Evolutionary conservation across 2,113 vertebrate species (phyloP).

Genomic region (Stictonetta naevosa): DNA sequence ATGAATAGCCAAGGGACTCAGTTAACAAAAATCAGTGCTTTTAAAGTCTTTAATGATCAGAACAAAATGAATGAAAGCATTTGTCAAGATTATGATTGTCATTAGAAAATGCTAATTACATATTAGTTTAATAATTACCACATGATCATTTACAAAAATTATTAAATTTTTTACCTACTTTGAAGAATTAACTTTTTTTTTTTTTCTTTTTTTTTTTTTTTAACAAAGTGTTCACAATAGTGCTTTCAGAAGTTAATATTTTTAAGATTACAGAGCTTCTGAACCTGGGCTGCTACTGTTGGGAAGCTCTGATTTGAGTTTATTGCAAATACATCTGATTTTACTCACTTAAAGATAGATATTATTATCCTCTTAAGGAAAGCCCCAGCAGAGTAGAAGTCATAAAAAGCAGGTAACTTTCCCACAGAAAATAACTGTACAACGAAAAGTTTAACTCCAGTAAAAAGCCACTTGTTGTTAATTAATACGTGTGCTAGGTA

Average conservation of each 20-base stretch:
- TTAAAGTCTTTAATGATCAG: conserved; percentile 62
- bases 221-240: neutral
- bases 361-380: neutral
- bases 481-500: neutral
- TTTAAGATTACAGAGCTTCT: neutral
- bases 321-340: conserved; percentile 2
- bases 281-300: neutral
- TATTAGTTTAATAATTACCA: conserved; percentile 68
- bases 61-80: conserved; percentile 66
- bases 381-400: neutral
- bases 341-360: neutral
- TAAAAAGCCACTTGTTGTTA: neutral
- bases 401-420: neutral
- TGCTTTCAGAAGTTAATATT: neutral
- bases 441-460: neutral
- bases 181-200: neutral
- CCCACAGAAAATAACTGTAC: neutral
- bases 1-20: conserved; percentile 82
- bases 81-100: conserved; percentile 66
- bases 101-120: conserved; percentile 72
- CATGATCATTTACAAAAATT: conserved; percentile 63
- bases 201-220: neutral
- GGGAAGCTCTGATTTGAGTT: neutral
- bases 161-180: conserved; percentile 52
- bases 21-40: conserved; percentile 80